Conservation (phyloP, 2,113 vertebrate species). For the Cyanistes caeruleus region DNA sequence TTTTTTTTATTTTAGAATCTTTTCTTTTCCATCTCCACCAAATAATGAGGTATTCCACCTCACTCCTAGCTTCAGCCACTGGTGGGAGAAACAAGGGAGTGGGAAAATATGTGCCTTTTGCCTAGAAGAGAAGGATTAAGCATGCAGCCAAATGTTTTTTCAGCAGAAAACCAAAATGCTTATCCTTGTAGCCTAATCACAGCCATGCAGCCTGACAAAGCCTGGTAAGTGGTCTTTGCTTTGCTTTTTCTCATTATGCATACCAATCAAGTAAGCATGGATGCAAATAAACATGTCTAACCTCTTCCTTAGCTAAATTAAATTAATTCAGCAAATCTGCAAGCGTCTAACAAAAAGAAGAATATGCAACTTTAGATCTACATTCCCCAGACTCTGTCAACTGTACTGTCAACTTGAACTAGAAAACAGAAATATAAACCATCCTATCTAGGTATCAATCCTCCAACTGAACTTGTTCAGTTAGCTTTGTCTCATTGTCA, state of each 20-base stretch:
- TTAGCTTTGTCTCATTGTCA: not conserved
- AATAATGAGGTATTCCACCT: not conserved
- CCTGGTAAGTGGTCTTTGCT: not conserved
- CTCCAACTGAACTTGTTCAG: not conserved
- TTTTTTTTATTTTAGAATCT: not conserved
- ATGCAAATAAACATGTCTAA: not conserved
- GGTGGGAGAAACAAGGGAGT: not conserved
- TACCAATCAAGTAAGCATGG: not conserved
- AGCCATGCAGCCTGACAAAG: not conserved
- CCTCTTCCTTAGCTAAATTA: not conserved
- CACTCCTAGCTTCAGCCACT: not conserved
- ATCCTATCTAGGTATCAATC: not conserved
- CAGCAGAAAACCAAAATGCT: not conserved
- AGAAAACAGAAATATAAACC: not conserved
- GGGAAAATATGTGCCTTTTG: not conserved
- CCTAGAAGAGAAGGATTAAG: not conserved
- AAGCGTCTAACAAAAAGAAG: not conserved
- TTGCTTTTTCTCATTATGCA: not conserved
- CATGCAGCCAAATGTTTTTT: not conserved
- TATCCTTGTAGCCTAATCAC: not conserved
- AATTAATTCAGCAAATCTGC: not conserved
- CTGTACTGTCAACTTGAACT: not conserved
- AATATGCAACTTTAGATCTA: not conserved
- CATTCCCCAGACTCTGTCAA: not conserved
- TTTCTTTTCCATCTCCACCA: not conserved